Evolutionary conservation across 2,113 vertebrate genomes (phyloP).

Genomic region (Anolis sagrei): DNA sequence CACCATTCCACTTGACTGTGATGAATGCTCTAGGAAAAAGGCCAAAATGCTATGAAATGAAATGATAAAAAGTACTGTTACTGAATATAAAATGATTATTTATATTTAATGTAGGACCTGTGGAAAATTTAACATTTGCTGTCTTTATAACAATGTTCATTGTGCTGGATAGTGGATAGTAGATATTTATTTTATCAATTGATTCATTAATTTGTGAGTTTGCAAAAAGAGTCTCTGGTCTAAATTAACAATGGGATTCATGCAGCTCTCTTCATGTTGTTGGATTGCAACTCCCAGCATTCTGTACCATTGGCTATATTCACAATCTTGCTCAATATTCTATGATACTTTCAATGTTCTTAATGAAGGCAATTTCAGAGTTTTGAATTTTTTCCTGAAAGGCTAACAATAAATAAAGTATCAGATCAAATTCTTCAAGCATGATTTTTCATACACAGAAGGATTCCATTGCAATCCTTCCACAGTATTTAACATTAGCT

Average conservation of each 20-base stretch:
- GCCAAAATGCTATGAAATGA: not conserved
- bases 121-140: not conserved
- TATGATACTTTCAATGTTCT: not conserved
- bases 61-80: not conserved
- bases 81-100: not conserved
- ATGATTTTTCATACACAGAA: not conserved
- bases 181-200: not conserved
- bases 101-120: slow-evolving; percentile 5
- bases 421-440: not conserved
- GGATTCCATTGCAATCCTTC: not conserved
- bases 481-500: not conserved
- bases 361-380: not conserved
- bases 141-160: not conserved
- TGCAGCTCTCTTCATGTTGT: no score
- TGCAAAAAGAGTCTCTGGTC: not conserved
- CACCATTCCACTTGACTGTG: not conserved
- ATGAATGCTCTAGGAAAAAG: not conserved
- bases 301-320: no score
- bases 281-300: no score
- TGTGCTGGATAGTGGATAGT: not conserved
- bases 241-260: not conserved
- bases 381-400: not conserved
- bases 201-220: not conserved
- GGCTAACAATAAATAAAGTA: not conserved
- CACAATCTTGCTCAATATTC: not conserved